Base-by-base conservation (phyloP, 2,888 invertebrate species). In the Cryptophagus acutangulus region DNA sequence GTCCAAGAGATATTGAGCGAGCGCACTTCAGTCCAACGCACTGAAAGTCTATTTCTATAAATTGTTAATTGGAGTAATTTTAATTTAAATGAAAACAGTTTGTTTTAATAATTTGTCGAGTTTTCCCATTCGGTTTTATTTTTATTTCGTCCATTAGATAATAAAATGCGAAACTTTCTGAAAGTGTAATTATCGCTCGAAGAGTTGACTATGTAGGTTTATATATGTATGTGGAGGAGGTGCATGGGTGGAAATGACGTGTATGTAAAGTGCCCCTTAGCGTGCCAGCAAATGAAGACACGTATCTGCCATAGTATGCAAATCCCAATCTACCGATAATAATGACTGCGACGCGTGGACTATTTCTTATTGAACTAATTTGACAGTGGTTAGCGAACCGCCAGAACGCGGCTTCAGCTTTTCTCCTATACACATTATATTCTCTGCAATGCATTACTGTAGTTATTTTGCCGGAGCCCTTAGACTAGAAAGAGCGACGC, bases 281-380 rank as follows among this genome's bases (percentile, higher is more conserved):
- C 54, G 50, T 47, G 46, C 52, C 44, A 50, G 43, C 59, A 65
- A 65, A 65, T 63, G 65, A 64, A 64, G 65, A 67, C 67, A 65
- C 65, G 63, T 65, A 62, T 62, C 59, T 62, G 48, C 49, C 50
- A 37, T 51, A 55, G 49, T 57, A 65, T 66, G 65, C 66, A 66
- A 65, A 64, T 65, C 61, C 60, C 65, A 65, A 64, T 64, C 62
- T 62, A 57, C 59, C 63, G 64, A 68, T 66, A 62, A 66, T 67
- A 69, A 68, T 67, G 67, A 67, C 65, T 65, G 61, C 62, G 66
- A 70, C 64, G 70, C 71, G 71, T 71, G 71, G 70, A 69, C 70
- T 71, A 63, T 57, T 68, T 70, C 71, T 71, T 71, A 71, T 71
- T 71, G 71, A 70, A 71, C 71, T 70, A 71, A 71, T 71, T 70